Base-by-base conservation (phyloP, 2,113 vertebrate genomes). In the Melanerpes aurifrons region DNA sequence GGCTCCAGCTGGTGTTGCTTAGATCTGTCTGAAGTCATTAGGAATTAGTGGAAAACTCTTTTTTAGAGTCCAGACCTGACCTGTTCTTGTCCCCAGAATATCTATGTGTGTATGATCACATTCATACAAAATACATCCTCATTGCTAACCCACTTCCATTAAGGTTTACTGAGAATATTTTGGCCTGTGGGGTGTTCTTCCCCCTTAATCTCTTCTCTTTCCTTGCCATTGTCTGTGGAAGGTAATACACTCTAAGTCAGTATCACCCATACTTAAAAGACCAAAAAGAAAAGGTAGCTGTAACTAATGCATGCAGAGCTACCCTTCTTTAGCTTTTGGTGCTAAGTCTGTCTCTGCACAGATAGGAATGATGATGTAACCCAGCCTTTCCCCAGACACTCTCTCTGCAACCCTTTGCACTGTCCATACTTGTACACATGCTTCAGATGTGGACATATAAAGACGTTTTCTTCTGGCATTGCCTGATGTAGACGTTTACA, bases 21-120 rank as follows among this genome's bases (percentile, higher is more conserved):
- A 96, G 91, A 93, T 96, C 94, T 98, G 97, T 96, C 97, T 97
- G 95, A 97, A 97, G 95, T 96, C 97, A 97, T 97, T 97, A 97
- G 79, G 95, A 96, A 96, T 94, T 73, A 54, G 87, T 86, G 91
- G 93, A 96, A 97, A 97, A 97, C 94, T 96, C 94, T 89, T 96
- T 95, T 96, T 93, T 68, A 72, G 95, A 94, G 94, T 16, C 79
- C 87, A 94, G 95, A 95, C 95, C 90, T 95, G 96, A 95, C 95
- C 93, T 82, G 57, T 87, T 93, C 76, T 76, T 78, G 87, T 96
- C 94, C 90, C 88, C 79, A 31, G 94, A 94, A 91, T 94, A 82
- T 83, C 86, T 78, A 67, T 47, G 74, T 89, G 84, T 53, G 82
- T 73, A 80, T 90, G 72, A 47, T 85, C 66, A 86, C 76, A 73